Base-by-base conservation (phyloP, 2,888 invertebrate genomes). In the Microctonus hyperodae region DNA sequence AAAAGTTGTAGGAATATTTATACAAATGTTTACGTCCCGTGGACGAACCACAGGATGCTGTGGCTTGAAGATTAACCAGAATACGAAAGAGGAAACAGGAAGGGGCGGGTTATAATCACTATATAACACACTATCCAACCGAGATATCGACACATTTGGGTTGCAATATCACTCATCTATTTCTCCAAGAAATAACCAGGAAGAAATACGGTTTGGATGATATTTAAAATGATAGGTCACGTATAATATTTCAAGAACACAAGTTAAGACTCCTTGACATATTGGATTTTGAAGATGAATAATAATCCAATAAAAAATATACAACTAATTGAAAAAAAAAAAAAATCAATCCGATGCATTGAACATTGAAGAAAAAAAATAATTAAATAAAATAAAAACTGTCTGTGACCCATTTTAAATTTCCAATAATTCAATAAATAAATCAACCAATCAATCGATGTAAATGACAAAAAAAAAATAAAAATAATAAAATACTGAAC, bases 61-160 rank as follows among this genome's bases (percentile, higher is more conserved):
- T 63, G 80, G 78, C 71, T 71, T 71, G 69, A 65, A 78, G 78
- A 79, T 79, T 77, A 79, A 68, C 73, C 69, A 51, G 61, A 70
- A 65, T 69, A 64, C 66, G 68, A n/a, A n/a, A n/a, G 70, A 79
- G 78, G 80, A 81, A 81, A 81, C 80, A 81, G 81, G 81, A 81
- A 81, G 80, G 79, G 81, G 81, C 78, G 80, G 80, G 73, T 78
- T 16, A 44, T 44, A 75, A 73, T 74, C 74, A 72, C 69, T 58
- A 23, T n/a, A n/a, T 59, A 44, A 16, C 44, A n/a, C 44, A 9
- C 0, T 16, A n/a, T 16, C 6, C 65, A 67, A 73, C 75, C 74
- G 74, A 76, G 79, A 78, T 79, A 78, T 68, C 73, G 69, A 57
- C 64, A 69, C 69, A 55, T 64, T 66, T 20, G 51, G 31, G 53